phyloP scores from a whole-genome alignment of 2,797 vertebrate genomes.

The Takifugu rubripes region DNA sequence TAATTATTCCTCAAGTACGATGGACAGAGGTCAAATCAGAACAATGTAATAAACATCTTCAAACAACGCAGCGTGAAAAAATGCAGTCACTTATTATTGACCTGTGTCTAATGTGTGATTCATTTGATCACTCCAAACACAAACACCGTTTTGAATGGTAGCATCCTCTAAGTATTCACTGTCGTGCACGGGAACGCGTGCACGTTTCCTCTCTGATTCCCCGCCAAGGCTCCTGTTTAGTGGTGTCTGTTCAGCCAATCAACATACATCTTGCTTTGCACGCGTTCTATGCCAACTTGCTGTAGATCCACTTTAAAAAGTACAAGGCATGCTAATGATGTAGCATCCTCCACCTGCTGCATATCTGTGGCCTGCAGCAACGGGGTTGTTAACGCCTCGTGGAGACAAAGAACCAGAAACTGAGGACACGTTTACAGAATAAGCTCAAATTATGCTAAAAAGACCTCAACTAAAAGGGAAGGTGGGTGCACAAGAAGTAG shows the following conservation, averaged over 20 bases:
- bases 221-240: constrained; percentile 7
- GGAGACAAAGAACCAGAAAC: constrained; percentile 23
- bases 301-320: constrained; percentile 28
- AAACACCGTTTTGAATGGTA: background rate
- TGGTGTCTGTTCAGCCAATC: constrained; percentile 28
- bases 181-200: background rate
- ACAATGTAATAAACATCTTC: too few species aligned
- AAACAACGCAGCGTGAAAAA: too few species aligned
- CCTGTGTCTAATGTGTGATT: too few species aligned
- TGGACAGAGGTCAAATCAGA: too few species aligned
- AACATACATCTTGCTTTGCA: constrained; percentile 27
- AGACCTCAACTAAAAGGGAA: constrained; percentile 17
- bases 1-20: too few species aligned
- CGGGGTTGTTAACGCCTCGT: constrained; percentile 32
- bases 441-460: constrained; percentile 28
- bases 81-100: too few species aligned
- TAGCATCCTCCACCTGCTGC: constrained; percentile 9
- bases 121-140: too few species aligned
- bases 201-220: background rate
- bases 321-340: constrained; percentile 25
- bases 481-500: too few species aligned
- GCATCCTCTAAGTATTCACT: background rate
- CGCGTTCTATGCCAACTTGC: constrained; percentile 7
- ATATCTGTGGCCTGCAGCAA: constrained; percentile 43
- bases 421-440: constrained; percentile 16